phyloP scores from a whole-genome alignment of 2,113 vertebrate species.

The Sinocyclocheilus maitianheensis region DNA sequence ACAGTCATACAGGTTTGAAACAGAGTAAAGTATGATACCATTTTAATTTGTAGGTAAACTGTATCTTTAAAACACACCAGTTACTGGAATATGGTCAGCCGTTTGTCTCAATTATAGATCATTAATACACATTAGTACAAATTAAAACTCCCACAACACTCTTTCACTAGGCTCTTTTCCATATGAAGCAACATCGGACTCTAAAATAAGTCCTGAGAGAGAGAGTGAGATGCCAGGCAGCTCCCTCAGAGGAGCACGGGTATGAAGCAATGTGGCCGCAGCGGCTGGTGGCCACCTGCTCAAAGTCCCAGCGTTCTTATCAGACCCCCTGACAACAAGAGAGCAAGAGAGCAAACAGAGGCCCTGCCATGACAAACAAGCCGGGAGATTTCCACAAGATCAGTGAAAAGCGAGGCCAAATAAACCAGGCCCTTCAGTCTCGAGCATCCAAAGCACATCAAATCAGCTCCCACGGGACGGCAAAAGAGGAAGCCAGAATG shows the following conservation, averaged over 20 bases:
- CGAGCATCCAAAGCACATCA: neutral
- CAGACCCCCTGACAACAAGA: slow-evolving; percentile 46
- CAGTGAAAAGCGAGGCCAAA: slow-evolving; percentile 40
- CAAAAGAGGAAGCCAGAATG: slow-evolving; percentile 18
- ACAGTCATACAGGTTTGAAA: neutral
- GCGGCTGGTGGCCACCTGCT: slow-evolving; percentile 70
- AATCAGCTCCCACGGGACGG: slow-evolving; percentile 11
- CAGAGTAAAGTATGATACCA: neutral
- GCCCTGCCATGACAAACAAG: slow-evolving; percentile 59
- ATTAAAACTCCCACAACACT: neutral
- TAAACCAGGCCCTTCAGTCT: neutral
- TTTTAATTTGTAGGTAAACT: neutral
- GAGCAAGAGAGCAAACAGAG: slow-evolving; percentile 58
- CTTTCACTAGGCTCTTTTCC: neutral
- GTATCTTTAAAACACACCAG: neutral
- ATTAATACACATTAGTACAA: neutral
- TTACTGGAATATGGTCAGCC: neutral
- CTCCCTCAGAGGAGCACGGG: neutral
- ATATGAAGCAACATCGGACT: slow-evolving; percentile 2
- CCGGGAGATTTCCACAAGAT: slow-evolving; percentile 59
- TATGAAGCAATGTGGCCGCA: slow-evolving; percentile 45
- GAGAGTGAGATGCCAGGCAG: slow-evolving; percentile 18
- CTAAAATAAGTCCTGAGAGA: slow-evolving; percentile 17
- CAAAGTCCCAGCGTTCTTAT: slow-evolving; percentile 76
- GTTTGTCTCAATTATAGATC: neutral